Base-by-base conservation (phyloP, 2,113 vertebrate species). In the Seriola aureovittata region DNA sequence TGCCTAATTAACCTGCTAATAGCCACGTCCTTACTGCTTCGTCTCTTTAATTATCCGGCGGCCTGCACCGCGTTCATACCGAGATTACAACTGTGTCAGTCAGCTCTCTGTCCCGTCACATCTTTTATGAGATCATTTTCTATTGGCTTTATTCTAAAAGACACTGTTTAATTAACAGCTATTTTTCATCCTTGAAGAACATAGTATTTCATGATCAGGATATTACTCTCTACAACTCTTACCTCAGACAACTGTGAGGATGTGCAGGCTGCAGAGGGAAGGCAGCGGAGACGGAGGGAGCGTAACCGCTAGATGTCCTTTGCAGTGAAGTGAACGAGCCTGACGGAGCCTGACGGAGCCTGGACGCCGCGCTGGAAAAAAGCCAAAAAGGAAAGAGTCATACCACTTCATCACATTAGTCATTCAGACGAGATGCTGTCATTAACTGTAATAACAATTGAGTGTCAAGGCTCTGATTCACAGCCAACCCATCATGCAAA, bases 1-100 rank as follows among this genome's bases (percentile, higher is more conserved):
- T 96, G 95, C 92, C 95, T 96, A 95, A 96, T 97, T 97, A 97
- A 96, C 96, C 96, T 95, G 88, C 94, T 96, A 97, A 97, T 95
- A 93, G 96, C 90, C 94, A 89, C 64, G 67, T 95, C 90, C 76
- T 90, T 85, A 85, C 84, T 85, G 87, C 94, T 80, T 81, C 86
- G 87, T 85, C 86, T 81, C 86, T 83, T 90, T 94, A 92, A 93
- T 96, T 95, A 95, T 92, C 93, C 84, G 72, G 70, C 75, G 76
- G 75, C 48, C 71, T 69, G 73, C 92, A 75, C 58, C 81, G 40
- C 67, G 21, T 70, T 77, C 85, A 66, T 81, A 58, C 83, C 78
- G 90, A 88, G 90, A 94, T 84, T 90, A 86, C 14, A 19, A 81
- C 91, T 50, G 79, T 89, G 84, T 81, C 89, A 85, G 68, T 89